Base-by-base conservation (phyloP, 2,888 invertebrate genomes). In the Zeuzera pyrina region DNA sequence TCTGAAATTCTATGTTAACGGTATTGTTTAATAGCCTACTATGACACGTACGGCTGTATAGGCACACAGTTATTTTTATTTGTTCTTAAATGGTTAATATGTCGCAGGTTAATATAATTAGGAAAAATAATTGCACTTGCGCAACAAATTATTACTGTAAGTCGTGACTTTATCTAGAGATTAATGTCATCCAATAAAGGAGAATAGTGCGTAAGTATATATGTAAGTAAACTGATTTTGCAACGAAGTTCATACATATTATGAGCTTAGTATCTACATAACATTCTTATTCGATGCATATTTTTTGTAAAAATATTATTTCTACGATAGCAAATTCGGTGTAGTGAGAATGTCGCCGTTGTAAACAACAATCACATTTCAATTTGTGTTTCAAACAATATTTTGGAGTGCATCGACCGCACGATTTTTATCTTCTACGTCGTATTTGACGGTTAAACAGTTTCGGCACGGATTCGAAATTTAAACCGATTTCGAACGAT, bases 401-500 rank as follows among this genome's bases (percentile, higher is more conserved):
- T 12, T 34, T 35, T 36, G 33, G 36, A 54, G 71, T 63, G 67
- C 73, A 60, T 57, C 59, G 72, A 72, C 72, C 72, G 66, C 55
- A 56, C 64, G 57, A 64, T 63, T 62, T 19, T 62, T 61, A 68
- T 65, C 60, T 60, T 68, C 62, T 62, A 68, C 67, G 71, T 59
- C 57, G 61, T 60, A 65, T 67, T 72, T 63, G 65, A 62, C 55
- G 60, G 54, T 51, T 66, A 57, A 59, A 58, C 44, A 60, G 54
- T 67, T 68, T 67, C 62, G 65, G 61, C 65, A 72, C 68, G 73
- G 65, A 68, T 62, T 61, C 47, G 47, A 54, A 52, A 52, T 58
- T 64, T 66, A 64, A 70, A 63, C 65, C 61, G 66, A 66, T 64
- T 60, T 50, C 42, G 52, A 57, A 50, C 51, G 49, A 61, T 58